Conservation (phyloP, 2,888 invertebrate species). For the Sicus ferrugineus region DNA sequence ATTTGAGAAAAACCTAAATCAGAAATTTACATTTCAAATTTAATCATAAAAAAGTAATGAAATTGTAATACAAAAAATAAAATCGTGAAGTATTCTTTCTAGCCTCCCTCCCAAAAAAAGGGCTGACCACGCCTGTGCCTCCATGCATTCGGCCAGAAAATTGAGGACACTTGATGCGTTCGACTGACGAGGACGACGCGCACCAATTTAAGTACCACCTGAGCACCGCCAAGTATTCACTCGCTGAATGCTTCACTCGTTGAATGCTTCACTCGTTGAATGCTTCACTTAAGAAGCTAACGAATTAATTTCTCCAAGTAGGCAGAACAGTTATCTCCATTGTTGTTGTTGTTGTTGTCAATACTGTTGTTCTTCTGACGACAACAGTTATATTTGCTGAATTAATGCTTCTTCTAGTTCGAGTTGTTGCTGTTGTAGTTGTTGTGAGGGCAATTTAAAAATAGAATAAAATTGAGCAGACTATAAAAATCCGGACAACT, state of each 20-base stretch:
- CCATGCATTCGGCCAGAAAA: slow-evolving; percentile 9
- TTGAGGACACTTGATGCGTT: slow-evolving; percentile 3
- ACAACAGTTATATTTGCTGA: too few species aligned
- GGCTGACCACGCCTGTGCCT: too few species aligned
- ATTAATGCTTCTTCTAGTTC: too few species aligned
- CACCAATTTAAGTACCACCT: slow-evolving; percentile 4
- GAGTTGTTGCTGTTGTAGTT: too few species aligned
- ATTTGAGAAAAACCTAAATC: too few species aligned
- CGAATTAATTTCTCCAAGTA: slow-evolving; percentile 8
- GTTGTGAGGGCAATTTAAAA: neutral
- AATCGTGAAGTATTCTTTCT: too few species aligned
- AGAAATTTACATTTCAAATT: too few species aligned
- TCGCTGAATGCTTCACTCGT: too few species aligned
- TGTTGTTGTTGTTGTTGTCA: neutral
- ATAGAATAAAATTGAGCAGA: neutral
- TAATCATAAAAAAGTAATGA: too few species aligned
- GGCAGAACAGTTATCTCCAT: neutral
- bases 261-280: neutral
- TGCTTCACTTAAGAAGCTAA: slow-evolving; percentile 4
- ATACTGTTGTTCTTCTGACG: neutral
- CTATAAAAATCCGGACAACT: neutral
- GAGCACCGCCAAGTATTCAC: neutral
- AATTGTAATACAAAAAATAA: too few species aligned
- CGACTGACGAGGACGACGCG: neutral
- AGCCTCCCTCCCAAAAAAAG: too few species aligned